A percentile compares a stretch with the other conserved stretches of the same genome.
Evolutionary conservation across 1,140 invertebrate species (phyloP).

Genomic region (Lepidurus packardi): DNA sequence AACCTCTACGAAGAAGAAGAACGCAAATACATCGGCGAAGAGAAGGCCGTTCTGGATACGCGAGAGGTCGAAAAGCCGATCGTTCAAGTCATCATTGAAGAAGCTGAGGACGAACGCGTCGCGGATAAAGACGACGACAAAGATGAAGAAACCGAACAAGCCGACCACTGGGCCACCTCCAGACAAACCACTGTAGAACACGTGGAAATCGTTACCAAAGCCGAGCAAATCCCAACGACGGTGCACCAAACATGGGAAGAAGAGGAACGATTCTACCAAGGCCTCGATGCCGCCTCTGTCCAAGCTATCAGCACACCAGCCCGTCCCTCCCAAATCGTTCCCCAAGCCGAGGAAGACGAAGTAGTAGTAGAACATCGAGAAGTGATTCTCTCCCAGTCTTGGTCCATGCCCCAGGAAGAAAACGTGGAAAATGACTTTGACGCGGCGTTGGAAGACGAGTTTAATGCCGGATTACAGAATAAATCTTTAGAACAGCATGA

Average conservation of each 20-base stretch:
- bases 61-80: slow-evolving; percentile 29
- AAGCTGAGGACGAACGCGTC: not conserved
- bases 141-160: not conserved
- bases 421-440: slow-evolving; percentile 28
- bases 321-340: slow-evolving; percentile 32
- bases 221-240: slow-evolving; percentile 19
- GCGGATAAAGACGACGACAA: not conserved
- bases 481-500: slow-evolving; percentile 24
- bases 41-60: slow-evolving; percentile 30
- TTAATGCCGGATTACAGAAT: slow-evolving; percentile 23
- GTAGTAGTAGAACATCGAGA: slow-evolving; percentile 25
- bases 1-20: slow-evolving; percentile 11
- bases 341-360: slow-evolving; percentile 43
- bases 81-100: slow-evolving; percentile 6
- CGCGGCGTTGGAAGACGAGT: slow-evolving; percentile 26
- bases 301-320: not conserved
- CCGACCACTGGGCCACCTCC: slow-evolving; percentile 26
- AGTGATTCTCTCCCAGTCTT: slow-evolving; percentile 22
- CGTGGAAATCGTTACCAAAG: slow-evolving; percentile 28
- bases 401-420: slow-evolving; percentile 29
- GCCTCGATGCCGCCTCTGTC: not conserved
- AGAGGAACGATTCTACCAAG: slow-evolving; percentile 25
- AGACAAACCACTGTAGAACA: slow-evolving; percentile 31
- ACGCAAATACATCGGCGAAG: slow-evolving; percentile 30
- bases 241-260: slow-evolving; percentile 26